Evolutionary conservation across 2,113 vertebrate genomes (phyloP), one percentile per base, ranked within the genome.

Genomic region (Ellobius talpinus): DNA sequence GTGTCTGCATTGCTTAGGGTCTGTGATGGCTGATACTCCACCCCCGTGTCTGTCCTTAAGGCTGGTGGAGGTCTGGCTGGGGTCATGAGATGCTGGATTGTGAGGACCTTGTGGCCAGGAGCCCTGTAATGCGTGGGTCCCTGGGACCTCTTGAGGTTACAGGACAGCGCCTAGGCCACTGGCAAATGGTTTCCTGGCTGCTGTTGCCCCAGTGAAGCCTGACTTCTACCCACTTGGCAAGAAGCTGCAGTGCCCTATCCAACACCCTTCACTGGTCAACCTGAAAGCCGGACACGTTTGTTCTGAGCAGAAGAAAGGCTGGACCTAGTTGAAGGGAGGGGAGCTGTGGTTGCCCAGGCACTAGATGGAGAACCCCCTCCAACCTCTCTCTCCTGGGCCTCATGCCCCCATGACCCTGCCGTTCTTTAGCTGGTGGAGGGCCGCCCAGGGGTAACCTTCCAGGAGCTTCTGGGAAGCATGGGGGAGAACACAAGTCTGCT

Each of bases 261-360:
- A 7, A 16, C 50, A 31, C 16, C 14, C 52, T 73, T 72, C 3
- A 3, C 63, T 2, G 13, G 65, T 89, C 29, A 1, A 5, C 11
- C 36, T 2, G 17, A 23, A 14, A n/a, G 63, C 19, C 5, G 31
- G 24, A 33, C 0, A 1, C 17, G 50, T n/a, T 74, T 55, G 73
- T 77, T 76, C 61, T 45, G n/a, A 70, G 68, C 1, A 6, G 78
- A 52, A 74, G 68, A 65, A 13, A 5, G 50, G 26, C 82, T 26
- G 33, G 68, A 47, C 79, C 1, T 0, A 17, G 74, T 39, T 0
- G 0, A 8, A 19, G n/a, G 3, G 12, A 19, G 12, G 58, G 12
- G 55, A 36, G 6, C 29, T 42, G 31, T 77, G 26, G 82, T 61
- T 31, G 39, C 31, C 70, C 12, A 2, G 58, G 9, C n/a, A 23